phyloP scores from a whole-genome alignment of 2,113 vertebrate species.

The Sinosuthora webbiana region DNA sequence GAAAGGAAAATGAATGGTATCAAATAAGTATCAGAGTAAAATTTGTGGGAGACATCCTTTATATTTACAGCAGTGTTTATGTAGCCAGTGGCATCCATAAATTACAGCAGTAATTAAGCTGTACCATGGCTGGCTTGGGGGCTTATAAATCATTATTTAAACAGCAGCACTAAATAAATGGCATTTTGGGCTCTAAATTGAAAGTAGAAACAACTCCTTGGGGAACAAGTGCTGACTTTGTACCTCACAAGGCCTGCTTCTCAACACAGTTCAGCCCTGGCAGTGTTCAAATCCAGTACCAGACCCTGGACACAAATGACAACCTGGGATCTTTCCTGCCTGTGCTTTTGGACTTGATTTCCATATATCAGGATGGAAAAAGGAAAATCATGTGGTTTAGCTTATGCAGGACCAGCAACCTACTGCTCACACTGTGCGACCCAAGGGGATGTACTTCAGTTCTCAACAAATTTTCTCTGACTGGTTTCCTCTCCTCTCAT shows the following conservation, averaged over 20 bases:
- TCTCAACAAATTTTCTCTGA: neutral
- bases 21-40: constrained; percentile 46
- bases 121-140: constrained; percentile 35
- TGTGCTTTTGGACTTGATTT: neutral
- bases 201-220: constrained; percentile 30
- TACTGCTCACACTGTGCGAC: neutral
- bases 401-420: neutral
- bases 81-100: constrained; percentile 65
- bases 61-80: constrained; percentile 65
- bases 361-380: neutral
- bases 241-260: neutral
- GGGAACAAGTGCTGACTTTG: neutral
- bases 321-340: neutral
- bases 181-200: constrained; percentile 52
- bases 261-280: neutral
- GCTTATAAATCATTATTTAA: constrained; percentile 70
- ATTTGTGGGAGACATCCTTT: constrained; percentile 59
- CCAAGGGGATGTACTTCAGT: neutral
- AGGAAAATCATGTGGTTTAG: neutral
- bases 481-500: neutral
- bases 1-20: constrained; percentile 44
- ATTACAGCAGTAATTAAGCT: constrained; percentile 71
- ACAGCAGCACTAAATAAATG: constrained; percentile 67
- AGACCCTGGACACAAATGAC: neutral
- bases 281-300: neutral